These are phyloP conservation scores for Tangara arthus DNA, from an alignment of 2,797 vertebrate genomes.

Conservation along the genomic window DNA sequence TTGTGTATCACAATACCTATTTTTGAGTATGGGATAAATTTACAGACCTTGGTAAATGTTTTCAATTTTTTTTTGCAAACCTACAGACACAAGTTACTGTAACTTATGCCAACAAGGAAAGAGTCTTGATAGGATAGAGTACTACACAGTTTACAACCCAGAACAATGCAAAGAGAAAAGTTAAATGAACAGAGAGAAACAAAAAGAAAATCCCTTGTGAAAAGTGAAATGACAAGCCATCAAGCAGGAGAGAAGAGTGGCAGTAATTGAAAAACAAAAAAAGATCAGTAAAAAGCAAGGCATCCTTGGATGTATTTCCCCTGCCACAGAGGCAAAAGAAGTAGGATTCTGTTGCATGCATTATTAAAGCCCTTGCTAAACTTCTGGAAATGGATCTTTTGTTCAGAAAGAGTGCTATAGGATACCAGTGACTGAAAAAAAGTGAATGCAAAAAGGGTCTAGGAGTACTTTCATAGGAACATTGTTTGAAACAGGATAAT, in stretches of 20 bases:
- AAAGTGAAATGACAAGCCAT: slow-evolving; percentile 28
- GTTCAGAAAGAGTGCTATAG: slow-evolving; percentile 42
- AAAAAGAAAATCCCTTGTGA: slow-evolving; percentile 22
- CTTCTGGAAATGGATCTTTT: slow-evolving; percentile 61
- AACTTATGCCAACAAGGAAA: not conserved
- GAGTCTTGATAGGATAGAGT: not conserved
- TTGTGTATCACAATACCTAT: not conserved
- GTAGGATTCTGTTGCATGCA: slow-evolving; percentile 58
- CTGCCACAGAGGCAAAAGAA: not conserved
- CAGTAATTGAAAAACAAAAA: slow-evolving; percentile 26
- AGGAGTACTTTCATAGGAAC: slow-evolving; percentile 54
- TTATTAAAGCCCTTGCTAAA: slow-evolving; percentile 48
- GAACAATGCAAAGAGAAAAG: not conserved
- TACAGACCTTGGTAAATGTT: not conserved
- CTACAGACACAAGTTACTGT: not conserved
- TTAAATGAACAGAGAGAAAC: not conserved
- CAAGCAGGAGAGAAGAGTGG: not conserved
- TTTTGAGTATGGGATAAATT: not conserved
- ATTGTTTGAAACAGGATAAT: slow-evolving; percentile 54
- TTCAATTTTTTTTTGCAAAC: not conserved
- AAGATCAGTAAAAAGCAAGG: not conserved
- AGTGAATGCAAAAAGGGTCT: slow-evolving; percentile 29
- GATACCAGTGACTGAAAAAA: slow-evolving; percentile 27
- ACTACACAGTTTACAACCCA: not conserved
- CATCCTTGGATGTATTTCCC: slow-evolving; percentile 36